Percentiles rank a stretch among this genome's conserved stretches.
Evolutionary conservation across 2,888 invertebrate species (phyloP).

Genomic region (Leptinotarsa haldemani): DNA sequence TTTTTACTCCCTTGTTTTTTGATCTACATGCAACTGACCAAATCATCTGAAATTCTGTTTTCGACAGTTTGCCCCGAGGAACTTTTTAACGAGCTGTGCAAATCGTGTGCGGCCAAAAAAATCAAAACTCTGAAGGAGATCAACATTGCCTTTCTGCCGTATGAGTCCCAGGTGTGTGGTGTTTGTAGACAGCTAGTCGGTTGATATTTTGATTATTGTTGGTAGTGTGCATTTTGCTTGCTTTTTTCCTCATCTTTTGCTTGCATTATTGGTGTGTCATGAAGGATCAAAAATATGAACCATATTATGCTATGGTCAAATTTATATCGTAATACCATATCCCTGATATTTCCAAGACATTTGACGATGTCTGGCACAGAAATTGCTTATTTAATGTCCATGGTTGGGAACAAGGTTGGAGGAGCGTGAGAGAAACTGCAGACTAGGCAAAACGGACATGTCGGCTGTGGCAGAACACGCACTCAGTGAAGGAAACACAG

Average conservation of each 20-base stretch:
- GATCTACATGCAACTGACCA: too few relatives aligned
- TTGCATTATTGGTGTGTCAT: not conserved
- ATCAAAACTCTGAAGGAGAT: constrained; percentile 98
- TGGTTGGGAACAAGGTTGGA: too few relatives aligned
- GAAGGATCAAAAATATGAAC: not conserved
- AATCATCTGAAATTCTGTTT: constrained; percentile 29
- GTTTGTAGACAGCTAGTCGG: not conserved
- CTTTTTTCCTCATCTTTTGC: not conserved
- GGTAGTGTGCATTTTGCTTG: constrained; percentile 18
- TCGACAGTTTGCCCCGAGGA: constrained; percentile 92
- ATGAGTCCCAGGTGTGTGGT: constrained; percentile 91
- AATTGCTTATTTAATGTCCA: too few relatives aligned
- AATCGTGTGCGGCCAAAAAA: constrained; percentile 92
- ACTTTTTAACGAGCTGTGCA: constrained; percentile 96
- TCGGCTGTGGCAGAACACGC: too few relatives aligned
- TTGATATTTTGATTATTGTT: constrained; percentile 12
- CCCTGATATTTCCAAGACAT: too few relatives aligned
- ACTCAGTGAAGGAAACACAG: too few relatives aligned
- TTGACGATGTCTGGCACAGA: too few relatives aligned
- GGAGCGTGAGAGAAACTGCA: too few relatives aligned
- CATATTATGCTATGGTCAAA: too few relatives aligned
- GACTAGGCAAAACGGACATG: too few relatives aligned
- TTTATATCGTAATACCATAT: too few relatives aligned
- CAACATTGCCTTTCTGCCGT: constrained; percentile 98
- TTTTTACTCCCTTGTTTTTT: too few relatives aligned